phyloP scores from a whole-genome alignment of 2,113 vertebrate genomes.

The Camarhynchus parvulus region DNA sequence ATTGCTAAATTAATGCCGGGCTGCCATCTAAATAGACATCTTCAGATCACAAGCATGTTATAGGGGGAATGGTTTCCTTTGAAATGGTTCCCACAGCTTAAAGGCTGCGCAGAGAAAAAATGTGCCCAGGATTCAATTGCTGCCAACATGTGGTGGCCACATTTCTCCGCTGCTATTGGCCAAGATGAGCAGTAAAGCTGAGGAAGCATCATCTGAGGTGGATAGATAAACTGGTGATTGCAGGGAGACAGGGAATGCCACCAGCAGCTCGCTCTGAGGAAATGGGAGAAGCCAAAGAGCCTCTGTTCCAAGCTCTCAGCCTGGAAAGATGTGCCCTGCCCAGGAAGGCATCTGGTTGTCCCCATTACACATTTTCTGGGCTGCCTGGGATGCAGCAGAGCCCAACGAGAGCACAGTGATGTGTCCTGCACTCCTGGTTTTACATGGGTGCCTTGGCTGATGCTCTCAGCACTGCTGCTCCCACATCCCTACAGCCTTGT shows the following conservation, averaged over 20 bases:
- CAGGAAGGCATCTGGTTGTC: background rate
- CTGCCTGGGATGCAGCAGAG: background rate
- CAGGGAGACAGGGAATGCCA: conserved; percentile 6
- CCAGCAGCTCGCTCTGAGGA: background rate
- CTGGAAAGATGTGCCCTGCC: background rate
- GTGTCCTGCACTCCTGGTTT: background rate
- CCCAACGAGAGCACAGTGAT: background rate
- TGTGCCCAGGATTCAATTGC: conserved; percentile 76
- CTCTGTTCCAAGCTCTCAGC: background rate
- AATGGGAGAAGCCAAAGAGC: background rate
- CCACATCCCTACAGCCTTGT: background rate
- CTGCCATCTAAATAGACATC: conserved; percentile 82
- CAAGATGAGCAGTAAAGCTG: background rate
- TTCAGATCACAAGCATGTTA: conserved; percentile 84
- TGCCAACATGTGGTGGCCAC: conserved; percentile 89
- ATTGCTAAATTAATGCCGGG: conserved; percentile 80
- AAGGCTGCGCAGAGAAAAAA: conserved; percentile 77
- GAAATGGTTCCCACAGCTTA: conserved; percentile 83
- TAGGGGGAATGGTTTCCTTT: conserved; percentile 82
- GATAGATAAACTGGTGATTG: conserved; percentile 28
- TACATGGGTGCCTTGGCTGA: background rate
- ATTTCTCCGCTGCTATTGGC: conserved; percentile 73
- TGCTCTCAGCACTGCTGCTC: background rate
- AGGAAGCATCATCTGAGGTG: conserved; percentile 60
- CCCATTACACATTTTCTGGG: background rate